A percentile compares a stretch with the other conserved stretches of the same genome.
These are phyloP conservation scores for Bactericera cockerelli DNA, from an alignment of 1,140 invertebrate genomes.

Conservation along the genomic window DNA sequence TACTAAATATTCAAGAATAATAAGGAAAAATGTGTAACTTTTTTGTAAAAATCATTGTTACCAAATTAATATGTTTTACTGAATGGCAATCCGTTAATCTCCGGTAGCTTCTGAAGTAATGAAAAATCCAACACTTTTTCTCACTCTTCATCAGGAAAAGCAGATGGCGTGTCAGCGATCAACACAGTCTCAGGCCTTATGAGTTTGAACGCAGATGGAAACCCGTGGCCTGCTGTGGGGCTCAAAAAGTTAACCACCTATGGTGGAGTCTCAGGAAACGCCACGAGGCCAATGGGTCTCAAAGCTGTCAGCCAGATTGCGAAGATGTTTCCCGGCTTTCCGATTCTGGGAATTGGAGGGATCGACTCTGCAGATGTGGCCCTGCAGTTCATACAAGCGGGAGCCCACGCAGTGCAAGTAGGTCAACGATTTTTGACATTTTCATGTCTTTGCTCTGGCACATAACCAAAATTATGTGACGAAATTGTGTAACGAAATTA, in stretches of 20 bases:
- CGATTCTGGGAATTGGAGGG: slow-evolving; percentile 88
- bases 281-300: slow-evolving; percentile 81
- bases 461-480: too few relatives aligned
- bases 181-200: slow-evolving; percentile 93
- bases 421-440: slow-evolving; percentile 5
- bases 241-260: slow-evolving; percentile 70
- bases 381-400: slow-evolving; percentile 81
- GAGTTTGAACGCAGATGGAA: slow-evolving; percentile 60
- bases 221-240: slow-evolving; percentile 86
- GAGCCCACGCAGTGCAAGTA: slow-evolving; percentile 81
- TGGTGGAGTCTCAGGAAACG: slow-evolving; percentile 92
- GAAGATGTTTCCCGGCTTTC: slow-evolving; percentile 65
- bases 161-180: slow-evolving; percentile 88
- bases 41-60: too few relatives aligned
- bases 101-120: too few relatives aligned
- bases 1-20: too few relatives aligned
- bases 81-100: too few relatives aligned
- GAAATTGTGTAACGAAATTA: too few relatives aligned
- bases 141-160: slow-evolving; percentile 69
- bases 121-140: too few relatives aligned
- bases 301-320: slow-evolving; percentile 76
- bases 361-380: slow-evolving; percentile 91
- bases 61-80: too few relatives aligned
- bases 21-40: too few relatives aligned
- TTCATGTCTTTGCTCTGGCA: too few relatives aligned